Percentiles rank a stretch among this genome's conserved stretches.
Conservation (phyloP, 2,113 vertebrate genomes). For the Misgurnus mizolepis region DNA sequence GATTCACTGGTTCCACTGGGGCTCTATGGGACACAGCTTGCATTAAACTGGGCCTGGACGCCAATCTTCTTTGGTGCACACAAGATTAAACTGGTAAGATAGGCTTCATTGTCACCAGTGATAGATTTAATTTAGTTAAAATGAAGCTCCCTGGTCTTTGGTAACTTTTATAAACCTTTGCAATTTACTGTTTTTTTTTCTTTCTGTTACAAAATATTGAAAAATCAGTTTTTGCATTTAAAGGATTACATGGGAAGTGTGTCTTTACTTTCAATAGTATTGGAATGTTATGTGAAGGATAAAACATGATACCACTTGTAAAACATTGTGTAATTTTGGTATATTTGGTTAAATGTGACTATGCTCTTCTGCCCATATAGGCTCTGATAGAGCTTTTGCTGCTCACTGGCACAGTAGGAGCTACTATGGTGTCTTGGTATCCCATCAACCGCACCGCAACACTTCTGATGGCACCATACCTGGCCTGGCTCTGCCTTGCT, state of each 20-base stretch:
- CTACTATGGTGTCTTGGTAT: conserved; percentile 81
- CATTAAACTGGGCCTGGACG: conserved; percentile 86
- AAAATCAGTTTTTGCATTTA: not conserved
- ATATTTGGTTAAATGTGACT: not conserved
- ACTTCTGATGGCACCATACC: conserved; percentile 83
- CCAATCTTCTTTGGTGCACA: conserved; percentile 81
- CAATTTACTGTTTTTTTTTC: no score
- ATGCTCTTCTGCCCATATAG: conserved; percentile 3
- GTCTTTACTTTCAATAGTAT: no score
- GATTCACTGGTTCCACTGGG: conserved; percentile 80
- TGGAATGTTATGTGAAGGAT: no score
- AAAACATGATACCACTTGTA: not conserved
- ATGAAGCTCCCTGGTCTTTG: not conserved
- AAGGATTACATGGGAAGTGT: no score
- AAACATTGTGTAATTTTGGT: not conserved
- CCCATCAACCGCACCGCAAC: conserved; percentile 78
- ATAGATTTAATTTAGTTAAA: not conserved
- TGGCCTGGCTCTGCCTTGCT: conserved; percentile 86
- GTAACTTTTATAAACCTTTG: no score
- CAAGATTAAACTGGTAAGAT: conserved; percentile 78
- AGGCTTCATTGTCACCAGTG: not conserved
- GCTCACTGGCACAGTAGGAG: conserved; percentile 77
- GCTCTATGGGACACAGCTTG: conserved; percentile 84
- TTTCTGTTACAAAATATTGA: not conserved
- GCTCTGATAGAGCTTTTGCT: conserved; percentile 69